Conservation (phyloP, 2,888 invertebrate genomes). For the Pecten maximus region DNA sequence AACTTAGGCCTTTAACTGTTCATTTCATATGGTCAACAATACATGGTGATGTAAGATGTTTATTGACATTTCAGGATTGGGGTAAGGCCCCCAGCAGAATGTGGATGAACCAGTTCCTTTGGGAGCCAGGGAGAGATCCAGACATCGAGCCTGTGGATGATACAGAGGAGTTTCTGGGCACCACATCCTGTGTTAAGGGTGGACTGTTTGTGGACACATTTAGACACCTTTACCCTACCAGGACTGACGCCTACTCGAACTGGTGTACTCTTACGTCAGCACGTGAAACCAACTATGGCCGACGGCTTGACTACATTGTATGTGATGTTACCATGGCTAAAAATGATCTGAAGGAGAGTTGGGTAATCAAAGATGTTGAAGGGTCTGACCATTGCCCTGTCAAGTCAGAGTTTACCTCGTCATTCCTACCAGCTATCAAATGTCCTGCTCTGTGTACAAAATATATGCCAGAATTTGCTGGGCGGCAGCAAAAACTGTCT, state of each 20-base stretch:
- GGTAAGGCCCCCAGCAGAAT: constrained; percentile 73
- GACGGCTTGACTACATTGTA: constrained; percentile 84
- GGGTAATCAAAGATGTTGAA: constrained; percentile 75
- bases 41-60: too few relatives aligned
- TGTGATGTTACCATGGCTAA: constrained; percentile 74
- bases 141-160: constrained; percentile 57
- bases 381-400: constrained; percentile 85
- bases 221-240: constrained; percentile 82
- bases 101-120: constrained; percentile 82
- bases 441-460: constrained; percentile 83
- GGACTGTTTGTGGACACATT: constrained; percentile 83
- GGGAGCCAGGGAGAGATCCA: constrained; percentile 66
- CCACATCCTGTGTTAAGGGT: constrained; percentile 63
- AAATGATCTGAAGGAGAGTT: constrained; percentile 72
- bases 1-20: too few relatives aligned
- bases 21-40: too few relatives aligned
- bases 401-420: constrained; percentile 73
- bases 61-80: constrained; percentile 71
- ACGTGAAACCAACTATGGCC: constrained; percentile 84
- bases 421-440: constrained; percentile 70
- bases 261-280: constrained; percentile 83
- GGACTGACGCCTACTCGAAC: constrained; percentile 83
- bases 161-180: constrained; percentile 60
- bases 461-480: constrained; percentile 83
- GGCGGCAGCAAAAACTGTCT: constrained; percentile 80